Conservation (phyloP, 1,140 invertebrate genomes). For the Diuraphis noxia region DNA sequence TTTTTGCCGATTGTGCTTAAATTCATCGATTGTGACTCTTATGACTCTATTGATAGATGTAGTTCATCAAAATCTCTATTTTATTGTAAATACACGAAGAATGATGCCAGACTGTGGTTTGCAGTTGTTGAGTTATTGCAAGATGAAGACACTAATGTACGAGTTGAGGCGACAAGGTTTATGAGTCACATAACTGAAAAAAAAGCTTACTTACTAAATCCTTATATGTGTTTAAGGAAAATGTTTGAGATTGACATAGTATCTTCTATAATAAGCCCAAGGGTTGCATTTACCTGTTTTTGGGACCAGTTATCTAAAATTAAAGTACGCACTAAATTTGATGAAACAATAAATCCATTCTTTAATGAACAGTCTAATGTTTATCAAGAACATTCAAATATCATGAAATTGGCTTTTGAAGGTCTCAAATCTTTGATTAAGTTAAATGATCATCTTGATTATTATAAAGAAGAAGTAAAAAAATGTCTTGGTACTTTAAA, state of each 20-base stretch:
- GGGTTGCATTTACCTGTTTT: conserved; percentile 35
- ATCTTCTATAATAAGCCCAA: background rate
- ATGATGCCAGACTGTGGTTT: conserved; percentile 40
- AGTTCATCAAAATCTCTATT: conserved; percentile 20
- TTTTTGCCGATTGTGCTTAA: conserved; percentile 21
- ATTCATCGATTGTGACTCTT: conserved; percentile 37
- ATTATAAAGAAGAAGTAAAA: conserved; percentile 16
- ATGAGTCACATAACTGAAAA: background rate
- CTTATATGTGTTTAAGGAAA: conserved; percentile 42
- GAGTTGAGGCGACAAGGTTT: conserved; percentile 23
- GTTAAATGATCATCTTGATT: background rate
- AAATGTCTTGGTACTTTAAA: background rate
- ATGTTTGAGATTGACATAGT: conserved; percentile 33
- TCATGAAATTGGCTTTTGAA: conserved; percentile 35
- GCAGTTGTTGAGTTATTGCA: conserved; percentile 26
- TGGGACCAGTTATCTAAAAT: conserved; percentile 1
- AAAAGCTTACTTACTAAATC: conserved; percentile 1
- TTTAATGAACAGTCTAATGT: conserved; percentile 48
- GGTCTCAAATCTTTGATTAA: conserved; percentile 26
- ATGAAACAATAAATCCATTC: conserved; percentile 39
- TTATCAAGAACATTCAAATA: conserved; percentile 43
- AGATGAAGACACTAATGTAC: conserved; percentile 37
- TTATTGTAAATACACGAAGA: conserved; percentile 20
- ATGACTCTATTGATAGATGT: conserved; percentile 37
- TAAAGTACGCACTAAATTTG: background rate